Evolutionary conservation across 2,797 vertebrate genomes (phyloP), one percentile per base, ranked within the genome.

Genomic region (Lacerta agilis): DNA sequence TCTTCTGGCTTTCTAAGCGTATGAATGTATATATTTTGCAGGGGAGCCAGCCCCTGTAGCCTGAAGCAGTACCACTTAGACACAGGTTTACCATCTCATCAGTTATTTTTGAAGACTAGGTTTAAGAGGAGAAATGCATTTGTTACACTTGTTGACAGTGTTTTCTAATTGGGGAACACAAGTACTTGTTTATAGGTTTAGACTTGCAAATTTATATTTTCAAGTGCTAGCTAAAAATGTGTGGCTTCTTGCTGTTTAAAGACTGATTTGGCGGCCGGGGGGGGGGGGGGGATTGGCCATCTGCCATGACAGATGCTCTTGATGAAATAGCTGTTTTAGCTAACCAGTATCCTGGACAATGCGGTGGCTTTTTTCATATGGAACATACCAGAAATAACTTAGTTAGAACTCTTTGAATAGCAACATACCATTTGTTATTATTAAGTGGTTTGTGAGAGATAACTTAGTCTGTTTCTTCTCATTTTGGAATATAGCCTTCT

Each of bases 241-340:
- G 0, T 83, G 71, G 38, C 25, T 88, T 89, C 38, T 92, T 93
- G 23, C 38, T 87, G 17, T 87, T 78, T 90, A 76, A 90, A 92
- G 83, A 58, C 72, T 91, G 84, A 41, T 18, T 87, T 41, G 69
- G 27, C 83, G 41, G 49, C n/a, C n/a, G n/a, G n/a, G n/a, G 36
- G 8, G 38, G 2, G 10, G 27, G 49, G 81, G 45, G 49, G 45
- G 13, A 81, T 89, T 89, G 77, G 15, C 3, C 83, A 87, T 11
- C 84, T 95, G 83, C 49, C 86, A 66, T 93, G 49, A 89, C 55
- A 89, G 72, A 90, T 94, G 61, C 75, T 95, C 71, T 82, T 87
- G 85, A 38, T 91, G 85, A 73, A 87, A 25, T 76, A 90, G 91
- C 93, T 93, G 82, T 86, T 64, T 91, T 23, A 79, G 0, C 86